Percentiles rank a stretch among this genome's conserved stretches.
phyloP scores from a whole-genome alignment of 1,140 invertebrate genomes.

The Heterodera schachtii region DNA sequence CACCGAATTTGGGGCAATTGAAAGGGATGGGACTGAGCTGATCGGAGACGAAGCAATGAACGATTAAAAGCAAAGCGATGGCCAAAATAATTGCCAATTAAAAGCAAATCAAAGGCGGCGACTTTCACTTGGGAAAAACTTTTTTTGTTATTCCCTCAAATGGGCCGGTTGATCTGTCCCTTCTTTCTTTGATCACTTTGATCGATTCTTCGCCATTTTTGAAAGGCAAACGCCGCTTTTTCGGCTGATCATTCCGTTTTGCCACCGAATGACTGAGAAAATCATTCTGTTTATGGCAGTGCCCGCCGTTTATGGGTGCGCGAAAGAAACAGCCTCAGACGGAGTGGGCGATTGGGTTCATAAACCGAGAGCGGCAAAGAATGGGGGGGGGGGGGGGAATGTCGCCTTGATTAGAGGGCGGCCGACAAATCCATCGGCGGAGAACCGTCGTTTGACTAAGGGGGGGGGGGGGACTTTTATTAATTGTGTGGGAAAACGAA shows the following conservation, averaged over 20 bases:
- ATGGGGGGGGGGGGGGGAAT: neutral
- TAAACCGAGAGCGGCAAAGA: neutral
- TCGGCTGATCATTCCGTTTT: neutral
- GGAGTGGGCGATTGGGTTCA: neutral
- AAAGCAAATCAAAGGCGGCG: too few species aligned
- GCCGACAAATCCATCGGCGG: neutral
- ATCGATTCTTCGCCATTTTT: too few species aligned
- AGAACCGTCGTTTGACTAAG: neutral
- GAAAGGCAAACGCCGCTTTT: neutral
- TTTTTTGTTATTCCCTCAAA: too few species aligned
- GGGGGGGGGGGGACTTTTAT: neutral
- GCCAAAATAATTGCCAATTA: neutral
- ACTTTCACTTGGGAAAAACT: too few species aligned
- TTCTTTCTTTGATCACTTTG: too few species aligned
- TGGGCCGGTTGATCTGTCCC: too few species aligned
- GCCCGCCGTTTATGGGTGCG: neutral
- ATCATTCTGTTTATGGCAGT: neutral
- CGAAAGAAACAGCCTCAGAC: neutral
- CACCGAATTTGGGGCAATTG: neutral
- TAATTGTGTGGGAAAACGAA: conserved; percentile 13
- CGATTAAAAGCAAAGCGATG: neutral
- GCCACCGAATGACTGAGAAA: neutral
- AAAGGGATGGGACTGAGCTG: neutral
- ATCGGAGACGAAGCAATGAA: neutral
- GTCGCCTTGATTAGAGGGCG: neutral